Evolutionary conservation across 2,888 invertebrate genomes (phyloP), one percentile per base, ranked within the genome.

Genomic region (Acronicta aceris): DNA sequence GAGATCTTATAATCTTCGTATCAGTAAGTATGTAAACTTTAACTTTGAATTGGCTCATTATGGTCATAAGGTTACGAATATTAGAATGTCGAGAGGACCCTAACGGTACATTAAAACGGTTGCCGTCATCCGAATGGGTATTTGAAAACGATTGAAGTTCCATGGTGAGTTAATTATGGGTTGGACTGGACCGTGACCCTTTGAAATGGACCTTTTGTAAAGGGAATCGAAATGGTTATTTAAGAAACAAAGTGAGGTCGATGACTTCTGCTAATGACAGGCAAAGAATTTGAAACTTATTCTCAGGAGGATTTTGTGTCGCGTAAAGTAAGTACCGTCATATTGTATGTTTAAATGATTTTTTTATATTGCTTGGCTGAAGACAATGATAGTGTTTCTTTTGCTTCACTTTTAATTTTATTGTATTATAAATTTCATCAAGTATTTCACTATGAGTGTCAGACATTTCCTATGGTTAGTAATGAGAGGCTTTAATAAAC

Each of bases 101-200:
- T 73, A 76, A 76, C 76, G 72, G 69, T 74, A 59, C 55, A 60
- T 55, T 68, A 59, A 73, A 77, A 76, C 74, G 73, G 73, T 70
- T 74, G 53, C 67, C 64, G 59, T 60, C 76, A 72, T 62, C 68
- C 72, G 56, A 77, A 78, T 66, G 67, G 67, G 71, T 82, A 74
- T 86, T 86, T 81, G 76, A 83, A 82, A 86, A 80, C 85, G 85
- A 87, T 88, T 85, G 84, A 84, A 88, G 82, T 84, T 81, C 76
- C 89, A 87, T 82, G 85, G 84, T 71, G 89, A 88, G 89, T 90
- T 93, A 93, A 93, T 93, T 91, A 91, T 88, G 84, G 89, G 87
- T 86, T 85, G 85, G 81, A 83, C 81, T 87, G 83, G 81, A 82
- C 83, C 70, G 75, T 86, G 89, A 90, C 90, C 90, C 90, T 74